Conservation (phyloP, 2,888 invertebrate genomes). For the Pachymerium ferrugineum region DNA sequence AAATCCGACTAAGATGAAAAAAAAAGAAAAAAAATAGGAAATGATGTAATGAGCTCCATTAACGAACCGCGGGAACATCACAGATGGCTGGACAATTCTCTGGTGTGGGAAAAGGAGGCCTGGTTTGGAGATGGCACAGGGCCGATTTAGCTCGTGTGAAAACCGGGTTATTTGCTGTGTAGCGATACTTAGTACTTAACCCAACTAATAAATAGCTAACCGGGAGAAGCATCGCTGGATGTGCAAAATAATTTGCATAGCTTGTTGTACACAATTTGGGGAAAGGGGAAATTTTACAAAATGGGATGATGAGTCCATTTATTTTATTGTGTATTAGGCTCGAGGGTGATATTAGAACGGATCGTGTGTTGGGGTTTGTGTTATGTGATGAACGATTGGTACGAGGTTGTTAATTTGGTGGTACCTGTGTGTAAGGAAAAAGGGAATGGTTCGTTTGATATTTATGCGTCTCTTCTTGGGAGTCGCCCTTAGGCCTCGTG, state of each 20-base stretch:
- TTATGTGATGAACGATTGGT: not conserved
- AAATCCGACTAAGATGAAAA: conserved; percentile 6
- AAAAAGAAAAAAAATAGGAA: not conserved
- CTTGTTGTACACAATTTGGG: not conserved
- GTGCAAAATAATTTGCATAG: conserved; percentile 2
- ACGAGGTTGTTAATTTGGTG: not conserved
- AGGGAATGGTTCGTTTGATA: not conserved
- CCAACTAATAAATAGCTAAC: not conserved
- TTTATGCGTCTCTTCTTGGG: not conserved
- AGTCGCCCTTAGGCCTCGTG: not conserved
- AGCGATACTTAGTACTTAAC: not conserved
- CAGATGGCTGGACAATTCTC: conserved; percentile 14
- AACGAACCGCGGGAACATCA: conserved; percentile 17
- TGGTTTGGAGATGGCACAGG: not conserved
- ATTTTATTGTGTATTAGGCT: not conserved
- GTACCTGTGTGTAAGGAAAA: not conserved
- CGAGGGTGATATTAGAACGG: not conserved
- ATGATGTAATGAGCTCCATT: conserved; percentile 19
- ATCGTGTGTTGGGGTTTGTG: not conserved
- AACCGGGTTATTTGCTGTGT: not conserved
- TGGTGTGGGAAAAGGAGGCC: not conserved
- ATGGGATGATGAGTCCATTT: conserved; percentile 8
- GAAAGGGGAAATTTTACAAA: not conserved
- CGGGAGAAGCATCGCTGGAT: no score
- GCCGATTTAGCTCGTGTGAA: conserved; percentile 4